Evolutionary conservation across 2,113 vertebrate genomes (phyloP).

Genomic region (Apodemus sylvaticus): DNA sequence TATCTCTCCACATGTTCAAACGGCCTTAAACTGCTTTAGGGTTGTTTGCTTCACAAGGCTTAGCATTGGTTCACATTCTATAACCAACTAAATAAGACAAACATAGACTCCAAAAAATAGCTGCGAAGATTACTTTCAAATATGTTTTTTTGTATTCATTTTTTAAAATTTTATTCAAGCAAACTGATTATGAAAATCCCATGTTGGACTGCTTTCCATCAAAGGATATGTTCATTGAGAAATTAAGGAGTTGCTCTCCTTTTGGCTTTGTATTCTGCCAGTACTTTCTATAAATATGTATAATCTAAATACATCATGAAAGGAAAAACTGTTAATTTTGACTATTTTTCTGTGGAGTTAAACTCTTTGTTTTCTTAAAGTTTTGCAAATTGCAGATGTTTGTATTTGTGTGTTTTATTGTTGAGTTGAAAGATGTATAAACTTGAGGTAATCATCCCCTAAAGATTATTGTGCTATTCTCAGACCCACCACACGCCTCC

Average conservation of each 20-base stretch:
- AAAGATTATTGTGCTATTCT: not conserved
- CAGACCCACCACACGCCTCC: not conserved
- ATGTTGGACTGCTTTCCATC: not conserved
- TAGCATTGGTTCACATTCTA: slow-evolving; percentile 70
- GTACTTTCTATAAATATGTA: not conserved
- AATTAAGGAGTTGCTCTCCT: not conserved
- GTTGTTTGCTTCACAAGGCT: slow-evolving; percentile 72
- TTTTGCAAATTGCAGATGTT: not conserved
- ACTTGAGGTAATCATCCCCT: slow-evolving; percentile 18
- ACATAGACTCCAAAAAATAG: slow-evolving; percentile 39
- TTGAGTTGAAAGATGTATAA: not conserved
- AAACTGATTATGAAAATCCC: not conserved
- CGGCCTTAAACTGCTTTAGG: slow-evolving; percentile 61
- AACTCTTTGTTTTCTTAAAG: slow-evolving; percentile 34
- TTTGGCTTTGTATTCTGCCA: not conserved
- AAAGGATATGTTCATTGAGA: not conserved
- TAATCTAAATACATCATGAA: not conserved
- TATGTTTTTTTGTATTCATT: slow-evolving; percentile 59
- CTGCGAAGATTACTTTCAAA: slow-evolving; percentile 41
- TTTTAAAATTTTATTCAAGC: slow-evolving; percentile 30
- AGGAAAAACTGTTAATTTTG: slow-evolving; percentile 23
- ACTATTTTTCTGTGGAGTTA: not conserved
- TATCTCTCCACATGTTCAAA: slow-evolving; percentile 68
- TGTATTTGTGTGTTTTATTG: not conserved
- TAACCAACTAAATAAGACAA: slow-evolving; percentile 64